Base-by-base conservation (phyloP, 2,888 invertebrate species). In the Embidobia sp. region DNA sequence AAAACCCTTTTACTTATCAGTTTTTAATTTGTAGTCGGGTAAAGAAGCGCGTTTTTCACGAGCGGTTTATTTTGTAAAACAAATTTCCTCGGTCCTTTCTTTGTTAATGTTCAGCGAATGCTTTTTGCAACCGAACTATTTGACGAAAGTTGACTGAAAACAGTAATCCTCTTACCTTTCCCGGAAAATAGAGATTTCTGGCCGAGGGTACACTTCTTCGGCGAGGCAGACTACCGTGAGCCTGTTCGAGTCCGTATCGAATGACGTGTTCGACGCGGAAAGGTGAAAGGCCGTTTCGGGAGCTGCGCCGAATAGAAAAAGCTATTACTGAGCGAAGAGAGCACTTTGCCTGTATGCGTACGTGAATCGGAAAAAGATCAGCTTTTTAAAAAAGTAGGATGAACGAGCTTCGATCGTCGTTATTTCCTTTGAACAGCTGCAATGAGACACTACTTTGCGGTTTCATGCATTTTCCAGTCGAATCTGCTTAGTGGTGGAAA, bases 161-260 rank as follows among this genome's bases (percentile, higher is more conserved):
- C 57, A 64, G 42, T 44, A 73, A 64, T 69, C 49, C 73, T 80
- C 82, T 83, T 79, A 86, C 86, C 82, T 85, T 82, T 87, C 83
- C 37, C 76, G 81, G 48, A 61, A 81, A 77, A 87, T 80, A 53
- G 79, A 82, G 66, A 87, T 84, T 53, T 77, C 81, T 49, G 86
- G 86, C 55, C 61, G 74, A n/a, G 86, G 86, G 81, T 80, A 86
- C 64, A 86, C 75, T 67, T 84, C 83, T 79, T 86, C 83, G 19
- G 85, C 86, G 10, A 82, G 73, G 77, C 86, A 86, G 67, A 72
- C 82, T 63, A 85, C 81, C 27, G 83, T 83, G 75, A 87, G 82
- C 64, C 72, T 75, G 73, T 83, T 84, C 37, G 82, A 63, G 35
- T 81, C 80, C 51, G 82, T 80, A 57, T 83, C 83, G 53, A 80